Percentiles rank a stretch among this genome's conserved stretches.
These are phyloP conservation scores for Drosophila vallismaia DNA, from an alignment of 2,888 invertebrate genomes.

Conservation along the genomic window DNA sequence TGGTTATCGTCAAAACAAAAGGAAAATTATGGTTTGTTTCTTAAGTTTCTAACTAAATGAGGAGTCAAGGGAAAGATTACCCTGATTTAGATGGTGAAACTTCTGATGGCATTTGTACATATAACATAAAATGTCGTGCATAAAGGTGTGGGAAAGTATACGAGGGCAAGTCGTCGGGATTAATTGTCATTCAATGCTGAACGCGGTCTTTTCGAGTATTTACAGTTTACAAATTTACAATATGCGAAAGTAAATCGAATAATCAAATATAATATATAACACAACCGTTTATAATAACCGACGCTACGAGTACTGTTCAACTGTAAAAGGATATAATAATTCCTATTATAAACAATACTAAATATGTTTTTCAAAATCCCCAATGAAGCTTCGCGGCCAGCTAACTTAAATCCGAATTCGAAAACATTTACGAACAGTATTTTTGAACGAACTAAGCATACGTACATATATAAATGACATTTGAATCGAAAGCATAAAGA, in stretches of 20 bases:
- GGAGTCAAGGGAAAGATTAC: neutral
- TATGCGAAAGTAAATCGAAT: slow-evolving; percentile 41
- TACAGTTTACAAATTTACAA: slow-evolving; percentile 81
- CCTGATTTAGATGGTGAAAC: neutral
- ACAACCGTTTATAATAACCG: slow-evolving; percentile 32
- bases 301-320: neutral
- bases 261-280: slow-evolving; percentile 26
- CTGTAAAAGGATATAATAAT: slow-evolving; percentile 20
- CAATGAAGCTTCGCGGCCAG: slow-evolving; percentile 54
- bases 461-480: slow-evolving; percentile 22
- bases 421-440: slow-evolving; percentile 72
- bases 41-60: neutral
- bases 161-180: neutral
- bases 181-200: slow-evolving; percentile 46
- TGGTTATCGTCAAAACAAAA: neutral
- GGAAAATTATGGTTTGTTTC: no score
- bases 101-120: neutral
- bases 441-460: slow-evolving; percentile 50
- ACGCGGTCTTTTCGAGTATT: slow-evolving; percentile 76
- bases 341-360: slow-evolving; percentile 4
- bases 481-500: slow-evolving; percentile 33
- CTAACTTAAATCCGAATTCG: slow-evolving; percentile 43
- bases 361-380: slow-evolving; percentile 29
- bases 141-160: neutral
- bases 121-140: neutral